phyloP scores from a whole-genome alignment of 2,113 vertebrate species.

The Lamprotornis superbus region DNA sequence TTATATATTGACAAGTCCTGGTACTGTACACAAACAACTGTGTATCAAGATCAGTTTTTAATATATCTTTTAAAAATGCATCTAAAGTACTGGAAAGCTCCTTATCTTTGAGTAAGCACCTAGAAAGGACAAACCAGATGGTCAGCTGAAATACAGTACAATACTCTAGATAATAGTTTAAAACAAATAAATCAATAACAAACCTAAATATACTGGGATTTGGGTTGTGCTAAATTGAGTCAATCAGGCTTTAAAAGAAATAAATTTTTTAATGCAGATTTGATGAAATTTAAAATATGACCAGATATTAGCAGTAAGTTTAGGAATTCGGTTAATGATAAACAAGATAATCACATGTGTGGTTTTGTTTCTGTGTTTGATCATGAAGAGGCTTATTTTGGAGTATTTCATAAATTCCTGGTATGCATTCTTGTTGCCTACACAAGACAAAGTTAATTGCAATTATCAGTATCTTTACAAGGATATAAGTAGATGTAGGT shows the following conservation, averaged over 20 bases:
- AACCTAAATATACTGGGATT: not conserved
- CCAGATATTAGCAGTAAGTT: not conserved
- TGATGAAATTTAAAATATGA: not conserved
- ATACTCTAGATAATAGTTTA: not conserved
- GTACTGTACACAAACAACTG: not conserved
- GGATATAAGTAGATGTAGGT: not conserved
- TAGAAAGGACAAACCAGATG: not conserved
- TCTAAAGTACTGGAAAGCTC: not conserved
- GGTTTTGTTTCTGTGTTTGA: not conserved
- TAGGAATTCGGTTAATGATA: not conserved
- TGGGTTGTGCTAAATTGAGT: not conserved
- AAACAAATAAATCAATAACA: not conserved
- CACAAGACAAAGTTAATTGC: not conserved
- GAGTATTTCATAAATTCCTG: not conserved
- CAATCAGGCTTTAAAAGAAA: not conserved
- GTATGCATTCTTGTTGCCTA: not conserved
- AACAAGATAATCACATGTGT: not conserved
- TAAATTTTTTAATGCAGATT: not conserved
- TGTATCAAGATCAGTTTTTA: not conserved
- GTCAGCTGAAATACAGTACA: not conserved
- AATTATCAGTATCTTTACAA: not conserved
- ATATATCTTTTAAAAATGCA: not conserved
- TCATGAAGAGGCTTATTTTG: not conserved
- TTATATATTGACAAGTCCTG: not conserved
- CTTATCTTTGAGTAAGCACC: not conserved